phyloP scores from a whole-genome alignment of 2,113 vertebrate genomes.

The Delphinus delphis region DNA sequence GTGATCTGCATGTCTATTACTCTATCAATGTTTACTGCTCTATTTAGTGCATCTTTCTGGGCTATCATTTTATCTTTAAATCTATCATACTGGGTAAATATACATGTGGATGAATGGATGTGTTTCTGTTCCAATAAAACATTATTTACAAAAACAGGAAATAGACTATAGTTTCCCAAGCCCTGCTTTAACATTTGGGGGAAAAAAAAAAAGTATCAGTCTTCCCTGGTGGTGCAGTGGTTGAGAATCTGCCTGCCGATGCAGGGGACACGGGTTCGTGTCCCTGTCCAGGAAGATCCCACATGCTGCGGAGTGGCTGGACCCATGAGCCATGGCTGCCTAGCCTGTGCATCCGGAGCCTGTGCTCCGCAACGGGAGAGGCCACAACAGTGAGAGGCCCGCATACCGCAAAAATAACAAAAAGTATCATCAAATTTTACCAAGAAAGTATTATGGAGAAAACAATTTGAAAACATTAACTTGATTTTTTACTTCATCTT shows the following conservation, averaged over 20 bases:
- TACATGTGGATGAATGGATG: not conserved
- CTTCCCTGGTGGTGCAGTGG: no score
- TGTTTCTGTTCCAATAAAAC: not conserved
- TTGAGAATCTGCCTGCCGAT: no score
- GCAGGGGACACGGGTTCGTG: no score
- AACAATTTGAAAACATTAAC: not conserved
- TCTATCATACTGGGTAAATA: not conserved
- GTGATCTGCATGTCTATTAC: not conserved
- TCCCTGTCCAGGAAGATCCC: no score
- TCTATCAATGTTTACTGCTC: conserved; percentile 14
- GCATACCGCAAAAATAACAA: no score
- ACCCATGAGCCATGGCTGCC: no score
- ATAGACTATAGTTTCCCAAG: not conserved
- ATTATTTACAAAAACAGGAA: not conserved
- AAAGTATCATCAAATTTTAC: not conserved
- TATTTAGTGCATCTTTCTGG: not conserved
- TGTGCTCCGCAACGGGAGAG: no score
- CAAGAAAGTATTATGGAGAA: not conserved
- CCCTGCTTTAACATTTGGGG: not conserved
- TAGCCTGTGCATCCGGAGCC: no score
- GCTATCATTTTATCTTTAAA: conserved; percentile 36
- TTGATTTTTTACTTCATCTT: not conserved
- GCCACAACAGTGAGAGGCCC: no score
- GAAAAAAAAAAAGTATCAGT: not conserved
- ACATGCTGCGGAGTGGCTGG: no score